These are phyloP conservation scores for Bergia puertoricense DNA, from an alignment of 92 coral and sea anemone species.

Conservation along the genomic window DNA sequence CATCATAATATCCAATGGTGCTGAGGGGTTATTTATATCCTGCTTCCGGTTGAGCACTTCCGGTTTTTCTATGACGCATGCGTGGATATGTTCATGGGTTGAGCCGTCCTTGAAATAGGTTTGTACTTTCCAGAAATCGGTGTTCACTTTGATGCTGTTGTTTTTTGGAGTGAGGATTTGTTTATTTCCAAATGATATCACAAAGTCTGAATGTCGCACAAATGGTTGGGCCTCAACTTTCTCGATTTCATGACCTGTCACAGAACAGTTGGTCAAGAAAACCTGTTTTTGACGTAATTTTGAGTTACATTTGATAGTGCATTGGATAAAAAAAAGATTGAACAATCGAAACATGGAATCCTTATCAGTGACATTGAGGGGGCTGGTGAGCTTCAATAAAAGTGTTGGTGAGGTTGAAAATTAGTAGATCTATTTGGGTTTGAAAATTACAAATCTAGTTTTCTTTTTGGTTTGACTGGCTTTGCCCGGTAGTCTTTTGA, in stretches of 20 bases:
- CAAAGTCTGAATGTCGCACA: conserved; percentile 8
- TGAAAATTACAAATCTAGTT: too few species aligned
- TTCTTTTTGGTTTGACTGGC: too few species aligned
- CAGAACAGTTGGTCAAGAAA: neutral
- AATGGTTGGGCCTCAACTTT: conserved; percentile 13
- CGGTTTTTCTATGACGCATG: conserved; percentile 65
- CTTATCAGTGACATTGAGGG: too few species aligned
- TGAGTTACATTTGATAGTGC: too few species aligned
- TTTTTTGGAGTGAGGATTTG: conserved; percentile 7
- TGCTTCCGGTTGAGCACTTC: conserved; percentile 61
- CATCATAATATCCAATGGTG: conserved; percentile 69
- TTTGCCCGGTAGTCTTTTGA: too few species aligned
- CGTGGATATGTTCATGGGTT: conserved; percentile 53
- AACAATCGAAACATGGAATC: too few species aligned
- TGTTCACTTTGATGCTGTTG: conserved; percentile 4
- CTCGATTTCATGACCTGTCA: neutral
- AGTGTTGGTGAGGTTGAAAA: neutral
- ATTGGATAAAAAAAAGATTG: too few species aligned
- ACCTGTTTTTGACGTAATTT: neutral
- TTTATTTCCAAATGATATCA: conserved; percentile 16
- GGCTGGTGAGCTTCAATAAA: too few species aligned
- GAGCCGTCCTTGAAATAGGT: conserved; percentile 38
- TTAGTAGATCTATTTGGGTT: neutral
- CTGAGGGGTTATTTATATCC: neutral
- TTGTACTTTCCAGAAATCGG: conserved; percentile 57